Base-by-base conservation (phyloP, 2,113 vertebrate genomes). In the Microtus montanus region DNA sequence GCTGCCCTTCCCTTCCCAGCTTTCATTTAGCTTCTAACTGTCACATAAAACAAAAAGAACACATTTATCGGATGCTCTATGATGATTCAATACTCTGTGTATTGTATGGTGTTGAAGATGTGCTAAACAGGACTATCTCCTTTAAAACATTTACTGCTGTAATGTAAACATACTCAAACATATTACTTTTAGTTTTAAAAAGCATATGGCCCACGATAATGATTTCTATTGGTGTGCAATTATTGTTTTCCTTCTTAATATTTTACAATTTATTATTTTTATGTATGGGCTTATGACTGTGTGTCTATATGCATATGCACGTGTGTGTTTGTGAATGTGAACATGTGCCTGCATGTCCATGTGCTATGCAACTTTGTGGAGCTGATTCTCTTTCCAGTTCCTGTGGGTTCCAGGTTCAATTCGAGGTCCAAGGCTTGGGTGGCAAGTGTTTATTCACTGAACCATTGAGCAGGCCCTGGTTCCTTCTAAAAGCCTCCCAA, bases 351-450 rank as follows among this genome's bases (percentile, higher is more conserved):
- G 44, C 22, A 20, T 1, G 26, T 7, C 5, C 5, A 3, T 7
- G 52, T 66, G 63, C 5, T 66, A 33, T 20, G 47, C 63, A 66
- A 33, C 5, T 33, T 44, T 33, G 41, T 66, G 61, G 17, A 64
- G 12, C 38, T 9, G 4, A 19, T 33, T 64, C 38, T 85, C 19
- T 33, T 44, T 33, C 41, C 8, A 85, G 8, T 85, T 47, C 7
- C 28, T 47, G 82, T 33, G 15, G 41, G 1, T 30, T 66, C 9
- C 26, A 33, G 61, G 28, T 47, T 41, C 38, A 85, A 3, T 33
- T 66, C n/a, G 0, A 1, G 38, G 7, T 20, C 33, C 7, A 0
- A 44, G 28, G 82, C 8, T 33, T 44, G 1, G 3, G 7, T 11
- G 3, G 61, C 58, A 84, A 66, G 38, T 17, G 5, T 1, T 64